Percentiles rank a stretch among this genome's conserved stretches.
phyloP scores from a whole-genome alignment of 2,888 invertebrate genomes.

The Erebia palarica region DNA sequence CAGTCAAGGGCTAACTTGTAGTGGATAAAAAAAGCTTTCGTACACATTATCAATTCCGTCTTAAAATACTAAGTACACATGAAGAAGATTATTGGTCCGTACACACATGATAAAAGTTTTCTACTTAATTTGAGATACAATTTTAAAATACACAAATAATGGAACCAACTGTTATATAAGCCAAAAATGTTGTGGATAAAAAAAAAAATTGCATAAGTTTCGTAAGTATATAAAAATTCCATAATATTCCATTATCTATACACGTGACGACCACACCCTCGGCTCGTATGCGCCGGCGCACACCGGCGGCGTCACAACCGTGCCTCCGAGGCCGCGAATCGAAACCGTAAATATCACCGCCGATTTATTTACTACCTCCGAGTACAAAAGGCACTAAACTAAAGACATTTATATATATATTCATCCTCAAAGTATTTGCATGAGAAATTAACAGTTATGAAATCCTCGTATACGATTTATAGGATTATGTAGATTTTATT shows the following conservation, averaged over 20 bases:
- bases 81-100: no score
- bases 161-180: no score
- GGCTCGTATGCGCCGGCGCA: constrained; percentile 38
- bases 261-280: constrained; percentile 56
- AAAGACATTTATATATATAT: not conserved
- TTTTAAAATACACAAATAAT: no score
- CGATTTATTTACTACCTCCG: not conserved
- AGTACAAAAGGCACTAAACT: not conserved
- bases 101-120: no score
- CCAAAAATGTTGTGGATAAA: no score
- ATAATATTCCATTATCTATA: constrained; percentile 2
- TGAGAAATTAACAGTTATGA: not conserved
- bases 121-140: no score
- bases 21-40: no score
- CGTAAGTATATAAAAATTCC: not conserved
- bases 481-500: not conserved
- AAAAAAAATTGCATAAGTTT: not conserved
- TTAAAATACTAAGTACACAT: no score
- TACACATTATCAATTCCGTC: no score
- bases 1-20: no score
- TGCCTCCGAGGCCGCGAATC: constrained; percentile 51
- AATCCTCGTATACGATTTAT: not conserved
- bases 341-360: not conserved
- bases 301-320: constrained; percentile 68
- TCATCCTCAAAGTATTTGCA: constrained; percentile 2